These are phyloP conservation scores for Spinus olivaceus DNA, from an alignment of 2,797 vertebrate species.

Conservation along the genomic window DNA sequence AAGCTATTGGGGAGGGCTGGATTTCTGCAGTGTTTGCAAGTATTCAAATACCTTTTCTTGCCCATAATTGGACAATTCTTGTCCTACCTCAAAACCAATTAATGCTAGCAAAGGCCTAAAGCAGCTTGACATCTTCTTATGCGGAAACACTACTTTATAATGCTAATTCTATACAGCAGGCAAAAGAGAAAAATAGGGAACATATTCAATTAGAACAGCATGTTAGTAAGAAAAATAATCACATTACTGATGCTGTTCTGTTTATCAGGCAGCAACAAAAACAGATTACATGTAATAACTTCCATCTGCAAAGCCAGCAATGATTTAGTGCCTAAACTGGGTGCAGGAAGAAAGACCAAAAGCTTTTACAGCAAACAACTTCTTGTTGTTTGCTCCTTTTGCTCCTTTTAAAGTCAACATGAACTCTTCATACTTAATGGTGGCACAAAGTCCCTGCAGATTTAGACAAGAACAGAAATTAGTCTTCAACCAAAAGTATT, in stretches of 20 bases:
- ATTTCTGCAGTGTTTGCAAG: not conserved
- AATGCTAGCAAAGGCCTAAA: not conserved
- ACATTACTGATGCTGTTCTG: not conserved
- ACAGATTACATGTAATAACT: constrained; percentile 1
- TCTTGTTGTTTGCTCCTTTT: not conserved
- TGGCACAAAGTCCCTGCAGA: not conserved
- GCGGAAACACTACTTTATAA: not conserved
- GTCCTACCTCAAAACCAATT: not conserved
- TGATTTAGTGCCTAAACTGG: not conserved
- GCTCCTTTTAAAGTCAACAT: not conserved
- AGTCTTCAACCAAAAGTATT: not conserved
- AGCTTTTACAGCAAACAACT: not conserved
- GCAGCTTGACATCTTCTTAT: not conserved
- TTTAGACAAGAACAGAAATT: not conserved
- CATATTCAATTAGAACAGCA: not conserved
- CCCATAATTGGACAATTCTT: not conserved
- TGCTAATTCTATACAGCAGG: not conserved
- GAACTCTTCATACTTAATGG: not conserved
- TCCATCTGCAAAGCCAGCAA: constrained; percentile 6
- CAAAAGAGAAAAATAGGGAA: not conserved
- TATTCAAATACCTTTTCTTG: not conserved
- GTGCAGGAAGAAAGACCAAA: not conserved
- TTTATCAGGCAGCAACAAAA: not conserved
- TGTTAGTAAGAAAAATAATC: not conserved
- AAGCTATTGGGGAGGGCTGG: not conserved